Conservation (phyloP, 2,113 vertebrate genomes). For the Alouatta palliata region DNA sequence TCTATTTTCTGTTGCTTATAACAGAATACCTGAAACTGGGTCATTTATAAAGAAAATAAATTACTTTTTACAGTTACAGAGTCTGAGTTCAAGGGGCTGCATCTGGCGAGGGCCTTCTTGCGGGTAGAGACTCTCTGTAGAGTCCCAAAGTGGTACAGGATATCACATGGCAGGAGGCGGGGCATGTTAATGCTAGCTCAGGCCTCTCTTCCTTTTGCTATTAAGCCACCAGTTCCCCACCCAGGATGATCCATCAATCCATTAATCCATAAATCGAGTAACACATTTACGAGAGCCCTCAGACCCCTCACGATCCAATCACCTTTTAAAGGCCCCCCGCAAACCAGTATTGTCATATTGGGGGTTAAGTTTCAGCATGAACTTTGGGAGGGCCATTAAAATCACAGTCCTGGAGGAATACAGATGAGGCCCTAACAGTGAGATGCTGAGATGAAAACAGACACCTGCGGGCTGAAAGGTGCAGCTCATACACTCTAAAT, state of each 20-base stretch:
- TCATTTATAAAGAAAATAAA: background rate
- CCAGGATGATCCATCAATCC: background rate
- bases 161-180: background rate
- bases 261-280: background rate
- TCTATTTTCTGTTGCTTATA: background rate
- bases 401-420: background rate
- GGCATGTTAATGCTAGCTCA: background rate
- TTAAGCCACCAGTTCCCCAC: background rate
- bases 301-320: background rate
- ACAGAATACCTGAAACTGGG: background rate
- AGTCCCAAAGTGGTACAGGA: background rate
- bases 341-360: background rate
- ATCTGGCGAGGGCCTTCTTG: background rate
- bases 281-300: background rate
- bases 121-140: background rate
- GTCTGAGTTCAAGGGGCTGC: background rate
- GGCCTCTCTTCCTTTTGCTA: background rate
- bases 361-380: background rate
- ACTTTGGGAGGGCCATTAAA: background rate
- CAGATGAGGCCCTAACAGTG: background rate
- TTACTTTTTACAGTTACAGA: background rate
- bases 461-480: accelerated
- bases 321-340: background rate
- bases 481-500: background rate
- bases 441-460: background rate